Conservation (phyloP, 2,888 invertebrate species). For the Apodemia hepburni region DNA sequence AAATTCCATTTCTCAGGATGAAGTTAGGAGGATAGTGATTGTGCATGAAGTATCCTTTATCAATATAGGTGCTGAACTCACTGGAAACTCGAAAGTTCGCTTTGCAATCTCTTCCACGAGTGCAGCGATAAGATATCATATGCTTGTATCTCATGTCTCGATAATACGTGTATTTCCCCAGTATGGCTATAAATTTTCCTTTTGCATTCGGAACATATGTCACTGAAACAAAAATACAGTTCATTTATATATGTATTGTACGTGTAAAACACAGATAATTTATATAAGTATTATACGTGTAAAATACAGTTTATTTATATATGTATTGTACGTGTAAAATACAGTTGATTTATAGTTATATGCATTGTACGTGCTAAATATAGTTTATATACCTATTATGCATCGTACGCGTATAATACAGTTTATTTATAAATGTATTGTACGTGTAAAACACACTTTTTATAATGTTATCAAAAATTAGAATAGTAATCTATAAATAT, state of each 20-base stretch:
- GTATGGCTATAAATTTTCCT: conserved; percentile 29
- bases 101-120: conserved; percentile 34
- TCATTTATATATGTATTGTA: background rate
- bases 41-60: background rate
- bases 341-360: too few relatives aligned
- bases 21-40: background rate
- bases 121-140: conserved; percentile 36
- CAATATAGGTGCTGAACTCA: conserved; percentile 7
- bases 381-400: too few relatives aligned
- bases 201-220: background rate
- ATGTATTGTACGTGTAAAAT: too few relatives aligned
- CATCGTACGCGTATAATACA: too few relatives aligned
- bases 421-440: too few relatives aligned
- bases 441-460: too few relatives aligned
- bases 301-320: too few relatives aligned
- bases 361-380: too few relatives aligned
- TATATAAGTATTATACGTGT: too few relatives aligned
- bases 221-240: conserved; percentile 5
- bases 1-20: background rate
- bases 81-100: conserved; percentile 33
- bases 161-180: conserved; percentile 35
- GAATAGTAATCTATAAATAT: too few relatives aligned
- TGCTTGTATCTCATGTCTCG: conserved; percentile 1
- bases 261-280: too few relatives aligned
- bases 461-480: too few relatives aligned